phyloP scores from a whole-genome alignment of 2,113 vertebrate species.

The Spea multiplicata region DNA sequence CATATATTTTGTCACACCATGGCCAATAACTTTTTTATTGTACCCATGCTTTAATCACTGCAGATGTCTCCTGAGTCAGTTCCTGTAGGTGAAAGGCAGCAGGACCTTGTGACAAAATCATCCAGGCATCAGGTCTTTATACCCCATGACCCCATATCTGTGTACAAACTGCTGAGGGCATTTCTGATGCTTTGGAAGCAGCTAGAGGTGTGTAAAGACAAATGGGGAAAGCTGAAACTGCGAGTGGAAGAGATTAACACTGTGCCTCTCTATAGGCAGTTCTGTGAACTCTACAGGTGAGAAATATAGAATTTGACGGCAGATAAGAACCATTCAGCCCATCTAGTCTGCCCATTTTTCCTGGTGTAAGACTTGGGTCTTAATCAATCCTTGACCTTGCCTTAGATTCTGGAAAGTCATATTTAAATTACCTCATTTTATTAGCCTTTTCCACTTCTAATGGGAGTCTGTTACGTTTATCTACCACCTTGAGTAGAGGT shows the following conservation, averaged over 20 bases:
- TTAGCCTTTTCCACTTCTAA: no score
- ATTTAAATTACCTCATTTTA: no score
- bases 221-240: slow-evolving; percentile 62
- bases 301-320: slow-evolving; percentile 10
- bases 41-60: not conserved
- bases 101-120: not conserved
- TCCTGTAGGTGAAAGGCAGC: not conserved
- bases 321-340: no score
- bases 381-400: no score
- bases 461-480: no score
- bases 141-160: slow-evolving; percentile 21
- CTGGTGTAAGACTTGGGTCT: no score
- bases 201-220: slow-evolving; percentile 67
- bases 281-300: slow-evolving; percentile 66
- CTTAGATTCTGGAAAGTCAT: no score
- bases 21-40: not conserved
- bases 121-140: not conserved
- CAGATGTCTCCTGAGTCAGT: not conserved
- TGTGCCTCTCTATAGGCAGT: slow-evolving; percentile 54
- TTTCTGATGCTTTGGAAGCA: slow-evolving; percentile 74
- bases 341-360: no score
- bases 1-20: no score
- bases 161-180: slow-evolving; percentile 56
- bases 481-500: no score
- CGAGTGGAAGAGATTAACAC: slow-evolving; percentile 49